Conservation (phyloP, 2,113 vertebrate species). For the Tetrax tetrax region DNA sequence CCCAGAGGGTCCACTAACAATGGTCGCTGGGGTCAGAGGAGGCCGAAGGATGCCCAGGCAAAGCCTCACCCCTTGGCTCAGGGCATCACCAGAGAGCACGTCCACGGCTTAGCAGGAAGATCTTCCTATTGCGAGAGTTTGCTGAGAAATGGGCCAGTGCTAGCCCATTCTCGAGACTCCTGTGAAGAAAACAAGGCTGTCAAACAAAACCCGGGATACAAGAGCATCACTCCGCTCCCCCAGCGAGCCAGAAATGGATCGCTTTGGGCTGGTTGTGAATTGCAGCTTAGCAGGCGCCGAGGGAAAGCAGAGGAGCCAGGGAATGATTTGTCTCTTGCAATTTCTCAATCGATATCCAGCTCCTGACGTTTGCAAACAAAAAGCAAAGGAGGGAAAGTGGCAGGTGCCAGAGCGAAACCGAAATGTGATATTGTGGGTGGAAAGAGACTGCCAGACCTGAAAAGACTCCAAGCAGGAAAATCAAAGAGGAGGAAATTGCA, state of each 20-base stretch:
- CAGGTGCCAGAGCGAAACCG: slow-evolving; percentile 47
- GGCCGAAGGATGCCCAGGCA: not conserved
- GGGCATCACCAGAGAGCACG: not conserved
- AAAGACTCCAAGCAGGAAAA: slow-evolving; percentile 46
- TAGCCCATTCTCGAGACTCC: not conserved
- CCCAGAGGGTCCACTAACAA: not conserved
- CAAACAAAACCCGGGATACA: not conserved
- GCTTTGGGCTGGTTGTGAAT: slow-evolving; percentile 19
- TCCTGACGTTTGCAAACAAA: slow-evolving; percentile 50
- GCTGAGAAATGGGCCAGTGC: not conserved
- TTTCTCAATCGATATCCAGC: slow-evolving; percentile 42
- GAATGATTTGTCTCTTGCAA: slow-evolving; percentile 52
- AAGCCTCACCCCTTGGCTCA: not conserved
- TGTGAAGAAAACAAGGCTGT: not conserved
- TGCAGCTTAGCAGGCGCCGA: not conserved
- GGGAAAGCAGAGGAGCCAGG: slow-evolving; percentile 16
- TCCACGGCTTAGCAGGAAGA: not conserved
- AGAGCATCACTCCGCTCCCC: not conserved
- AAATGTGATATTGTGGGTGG: slow-evolving; percentile 51
- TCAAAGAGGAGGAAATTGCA: slow-evolving; percentile 37
- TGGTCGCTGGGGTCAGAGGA: not conserved
- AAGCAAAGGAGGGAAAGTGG: slow-evolving; percentile 23
- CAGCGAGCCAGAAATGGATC: not conserved
- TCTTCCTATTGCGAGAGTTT: not conserved
- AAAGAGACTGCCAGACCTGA: slow-evolving; percentile 56